phyloP scores from a whole-genome alignment of 2,113 vertebrate species.

The Plecotus auritus region DNA sequence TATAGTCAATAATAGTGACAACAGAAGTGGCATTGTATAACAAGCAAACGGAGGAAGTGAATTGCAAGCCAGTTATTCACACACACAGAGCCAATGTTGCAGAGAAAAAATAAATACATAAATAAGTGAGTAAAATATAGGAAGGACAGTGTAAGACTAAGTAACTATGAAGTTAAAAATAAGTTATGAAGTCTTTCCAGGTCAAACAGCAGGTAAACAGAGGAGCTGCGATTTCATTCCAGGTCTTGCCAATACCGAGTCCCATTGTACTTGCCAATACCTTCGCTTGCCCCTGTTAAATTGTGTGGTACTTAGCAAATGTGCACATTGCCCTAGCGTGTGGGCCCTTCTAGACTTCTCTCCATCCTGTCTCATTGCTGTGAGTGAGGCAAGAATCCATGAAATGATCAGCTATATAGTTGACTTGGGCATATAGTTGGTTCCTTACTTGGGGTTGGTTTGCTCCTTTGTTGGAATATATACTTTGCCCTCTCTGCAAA shows the following conservation, averaged over 20 bases:
- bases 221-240: neutral
- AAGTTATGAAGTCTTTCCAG: neutral
- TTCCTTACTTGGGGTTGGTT: neutral
- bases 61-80: conserved; percentile 7
- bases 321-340: neutral
- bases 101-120: neutral
- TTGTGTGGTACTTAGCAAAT: neutral
- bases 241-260: neutral
- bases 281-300: neutral
- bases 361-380: neutral
- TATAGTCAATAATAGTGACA: neutral
- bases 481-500: neutral
- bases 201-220: neutral
- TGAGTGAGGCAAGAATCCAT: neutral
- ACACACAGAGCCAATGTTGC: neutral
- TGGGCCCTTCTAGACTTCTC: neutral
- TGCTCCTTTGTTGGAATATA: neutral
- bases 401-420: neutral
- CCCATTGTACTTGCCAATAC: neutral
- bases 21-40: conserved; percentile 25
- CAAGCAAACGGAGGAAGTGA: neutral
- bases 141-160: neutral
- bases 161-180: neutral
- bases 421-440: neutral
- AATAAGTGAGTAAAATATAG: neutral